Percentiles rank a stretch among this genome's conserved stretches.
These are phyloP conservation scores for mouse (Mus musculus) DNA, from an alignment of 2,113 vertebrate genomes.

Conservation along the genomic window DNA sequence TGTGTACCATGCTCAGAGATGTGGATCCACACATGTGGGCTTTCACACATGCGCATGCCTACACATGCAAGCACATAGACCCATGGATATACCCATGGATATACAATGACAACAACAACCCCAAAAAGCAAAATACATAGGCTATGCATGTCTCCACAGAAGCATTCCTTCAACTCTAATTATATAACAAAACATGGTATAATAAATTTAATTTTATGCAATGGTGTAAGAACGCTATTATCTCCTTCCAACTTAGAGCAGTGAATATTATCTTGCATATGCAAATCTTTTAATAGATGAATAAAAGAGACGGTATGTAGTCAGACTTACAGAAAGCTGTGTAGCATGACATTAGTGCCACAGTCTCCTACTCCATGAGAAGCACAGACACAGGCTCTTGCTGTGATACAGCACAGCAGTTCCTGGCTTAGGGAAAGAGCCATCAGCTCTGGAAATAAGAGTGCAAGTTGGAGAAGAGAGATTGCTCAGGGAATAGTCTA, in stretches of 20 bases:
- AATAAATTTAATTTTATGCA: background rate
- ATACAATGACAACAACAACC: background rate
- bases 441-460: background rate
- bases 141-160: background rate
- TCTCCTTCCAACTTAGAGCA: background rate
- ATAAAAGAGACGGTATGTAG: background rate
- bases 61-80: background rate
- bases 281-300: constrained; percentile 10
- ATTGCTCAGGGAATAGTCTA: background rate
- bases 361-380: background rate
- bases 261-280: background rate
- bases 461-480: background rate
- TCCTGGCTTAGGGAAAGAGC: background rate
- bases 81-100: background rate
- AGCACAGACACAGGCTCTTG: background rate
- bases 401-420: background rate
- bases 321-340: background rate
- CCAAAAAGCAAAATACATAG: background rate
- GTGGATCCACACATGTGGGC: background rate
- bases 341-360: background rate
- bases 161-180: background rate
- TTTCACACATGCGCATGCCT: background rate
- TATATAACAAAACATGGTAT: background rate
- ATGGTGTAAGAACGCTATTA: background rate
- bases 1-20: background rate